These are phyloP conservation scores for Eulemur macaco DNA, from an alignment of 2,113 vertebrate species.

Conservation along the genomic window DNA sequence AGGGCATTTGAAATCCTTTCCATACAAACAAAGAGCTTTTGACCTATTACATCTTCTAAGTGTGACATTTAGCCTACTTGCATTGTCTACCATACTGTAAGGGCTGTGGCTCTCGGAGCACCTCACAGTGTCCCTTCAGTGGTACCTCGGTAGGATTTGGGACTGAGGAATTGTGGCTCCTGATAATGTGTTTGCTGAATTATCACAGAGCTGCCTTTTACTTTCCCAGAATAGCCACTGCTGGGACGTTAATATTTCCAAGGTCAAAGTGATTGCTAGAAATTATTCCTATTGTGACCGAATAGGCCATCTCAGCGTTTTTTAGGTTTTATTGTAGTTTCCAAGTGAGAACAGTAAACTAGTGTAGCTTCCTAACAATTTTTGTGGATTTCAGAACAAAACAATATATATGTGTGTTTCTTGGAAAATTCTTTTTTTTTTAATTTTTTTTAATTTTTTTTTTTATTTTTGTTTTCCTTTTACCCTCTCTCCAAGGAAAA, in stretches of 20 bases:
- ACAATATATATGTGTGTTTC: background rate
- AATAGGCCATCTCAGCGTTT: background rate
- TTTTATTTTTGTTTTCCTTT: too few species aligned
- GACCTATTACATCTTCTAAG: background rate
- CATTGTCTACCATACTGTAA: background rate
- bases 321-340: background rate
- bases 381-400: constrained; percentile 35
- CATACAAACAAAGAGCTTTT: background rate
- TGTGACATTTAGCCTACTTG: background rate
- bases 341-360: background rate
- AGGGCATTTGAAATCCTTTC: background rate
- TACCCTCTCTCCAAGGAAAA: too few species aligned
- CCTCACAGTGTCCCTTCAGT: background rate
- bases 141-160: fast-evolving
- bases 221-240: background rate
- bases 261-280: constrained; percentile 14
- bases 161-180: background rate
- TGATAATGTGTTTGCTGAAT: fast-evolving
- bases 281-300: constrained; percentile 56
- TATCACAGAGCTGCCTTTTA: background rate
- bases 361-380: background rate
- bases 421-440: constrained; percentile 42
- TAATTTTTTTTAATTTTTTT: too few species aligned
- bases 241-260: constrained; percentile 25
- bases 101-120: background rate